These are phyloP conservation scores for Asarcornis scutulata DNA, from an alignment of 2,113 vertebrate species.

Conservation along the genomic window DNA sequence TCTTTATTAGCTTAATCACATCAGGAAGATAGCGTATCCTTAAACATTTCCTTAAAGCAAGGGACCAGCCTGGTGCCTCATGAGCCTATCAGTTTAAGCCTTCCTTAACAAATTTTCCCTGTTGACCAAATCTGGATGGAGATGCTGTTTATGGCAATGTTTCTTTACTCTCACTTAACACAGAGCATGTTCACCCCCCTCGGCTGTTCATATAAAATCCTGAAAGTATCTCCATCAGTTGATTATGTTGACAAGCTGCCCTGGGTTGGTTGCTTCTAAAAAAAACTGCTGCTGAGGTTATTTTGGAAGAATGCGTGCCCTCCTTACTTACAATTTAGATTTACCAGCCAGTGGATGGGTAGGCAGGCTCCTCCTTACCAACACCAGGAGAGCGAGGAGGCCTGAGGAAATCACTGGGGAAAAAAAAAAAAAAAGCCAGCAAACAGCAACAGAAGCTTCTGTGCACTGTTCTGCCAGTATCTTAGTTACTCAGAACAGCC, in stretches of 20 bases:
- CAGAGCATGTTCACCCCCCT: not conserved
- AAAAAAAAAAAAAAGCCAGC: not conserved
- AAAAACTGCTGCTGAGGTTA: not conserved
- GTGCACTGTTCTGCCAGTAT: not conserved
- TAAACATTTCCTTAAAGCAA: not conserved
- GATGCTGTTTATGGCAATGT: not conserved
- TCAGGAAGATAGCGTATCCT: not conserved
- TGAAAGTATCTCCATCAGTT: not conserved
- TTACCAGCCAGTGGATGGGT: not conserved
- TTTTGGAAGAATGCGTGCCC: not conserved
- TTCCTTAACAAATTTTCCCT: not conserved
- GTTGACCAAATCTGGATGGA: not conserved
- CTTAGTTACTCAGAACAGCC: not conserved
- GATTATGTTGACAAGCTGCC: not conserved
- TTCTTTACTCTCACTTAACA: not conserved
- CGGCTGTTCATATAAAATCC: not conserved
- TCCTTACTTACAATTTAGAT: not conserved
- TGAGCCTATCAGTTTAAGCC: not conserved
- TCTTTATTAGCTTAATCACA: not conserved
- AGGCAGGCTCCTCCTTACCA: not conserved
- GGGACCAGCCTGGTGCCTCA: rapidly evolving
- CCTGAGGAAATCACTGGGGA: not conserved
- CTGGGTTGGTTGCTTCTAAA: not conserved
- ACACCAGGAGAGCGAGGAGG: not conserved
- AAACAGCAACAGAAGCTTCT: not conserved